Percentiles rank a stretch among this genome's conserved stretches.
These are phyloP conservation scores for Cyclargus thomasi DNA, from an alignment of 1,140 invertebrate species.

Conservation along the genomic window DNA sequence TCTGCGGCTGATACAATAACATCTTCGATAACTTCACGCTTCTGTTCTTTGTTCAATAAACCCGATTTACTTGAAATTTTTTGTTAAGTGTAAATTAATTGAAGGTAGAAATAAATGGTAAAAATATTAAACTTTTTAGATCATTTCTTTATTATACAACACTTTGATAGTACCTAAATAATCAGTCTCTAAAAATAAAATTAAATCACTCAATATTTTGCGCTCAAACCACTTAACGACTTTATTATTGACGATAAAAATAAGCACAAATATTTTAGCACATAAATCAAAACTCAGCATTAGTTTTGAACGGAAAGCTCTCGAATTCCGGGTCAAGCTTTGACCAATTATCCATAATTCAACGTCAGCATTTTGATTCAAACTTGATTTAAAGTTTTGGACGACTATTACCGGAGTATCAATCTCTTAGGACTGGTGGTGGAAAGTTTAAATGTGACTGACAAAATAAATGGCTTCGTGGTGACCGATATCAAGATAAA, in stretches of 20 bases:
- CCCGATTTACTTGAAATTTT: no score
- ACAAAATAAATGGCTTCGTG: neutral
- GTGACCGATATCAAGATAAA: neutral
- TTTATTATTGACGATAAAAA: slow-evolving; percentile 20
- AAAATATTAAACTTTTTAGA: no score
- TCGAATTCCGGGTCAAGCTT: neutral
- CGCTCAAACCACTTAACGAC: slow-evolving; percentile 15
- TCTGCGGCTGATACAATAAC: no score
- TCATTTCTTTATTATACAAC: no score
- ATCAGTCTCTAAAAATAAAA: no score
- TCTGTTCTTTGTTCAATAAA: no score
- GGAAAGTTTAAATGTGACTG: neutral
- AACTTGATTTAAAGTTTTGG: neutral
- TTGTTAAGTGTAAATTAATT: no score
- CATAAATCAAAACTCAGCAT: neutral
- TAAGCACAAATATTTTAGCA: neutral
- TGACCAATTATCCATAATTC: slow-evolving; percentile 3
- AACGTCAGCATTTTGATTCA: neutral
- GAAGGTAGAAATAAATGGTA: no score
- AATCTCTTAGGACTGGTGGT: neutral
- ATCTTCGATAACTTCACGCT: no score
- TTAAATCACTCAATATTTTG: no score
- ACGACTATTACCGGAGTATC: neutral
- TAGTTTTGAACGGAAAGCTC: slow-evolving; percentile 1
- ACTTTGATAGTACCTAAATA: no score